These are phyloP conservation scores for Chitala chitala DNA, from an alignment of 2,113 vertebrate genomes.

Conservation along the genomic window DNA sequence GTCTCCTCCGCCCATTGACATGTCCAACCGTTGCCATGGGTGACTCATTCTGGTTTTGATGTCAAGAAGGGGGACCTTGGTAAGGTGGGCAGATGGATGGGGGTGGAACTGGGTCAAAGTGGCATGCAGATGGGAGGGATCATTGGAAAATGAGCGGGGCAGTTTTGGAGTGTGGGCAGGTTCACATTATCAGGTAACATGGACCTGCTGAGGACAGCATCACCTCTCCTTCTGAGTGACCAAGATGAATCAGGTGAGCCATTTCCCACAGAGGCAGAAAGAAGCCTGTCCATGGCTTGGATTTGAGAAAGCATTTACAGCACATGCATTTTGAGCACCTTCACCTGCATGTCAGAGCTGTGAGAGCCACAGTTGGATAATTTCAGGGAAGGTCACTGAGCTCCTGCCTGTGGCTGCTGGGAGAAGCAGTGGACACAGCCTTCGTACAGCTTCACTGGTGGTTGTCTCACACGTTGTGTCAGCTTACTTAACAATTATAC, in stretches of 20 bases:
- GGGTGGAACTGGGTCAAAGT: background rate
- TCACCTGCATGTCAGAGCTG: too few species aligned
- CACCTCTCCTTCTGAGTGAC: background rate
- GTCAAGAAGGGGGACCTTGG: slow-evolving; percentile 13
- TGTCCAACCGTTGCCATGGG: background rate
- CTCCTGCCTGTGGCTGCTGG: too few species aligned
- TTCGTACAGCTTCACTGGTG: background rate
- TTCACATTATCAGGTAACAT: background rate
- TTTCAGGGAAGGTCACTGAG: too few species aligned
- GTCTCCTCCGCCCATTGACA: slow-evolving; percentile 6
- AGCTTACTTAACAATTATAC: too few species aligned
- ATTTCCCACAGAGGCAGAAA: background rate
- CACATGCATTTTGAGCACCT: background rate
- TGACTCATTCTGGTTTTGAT: background rate
- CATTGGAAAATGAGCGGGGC: background rate
- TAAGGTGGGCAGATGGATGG: background rate
- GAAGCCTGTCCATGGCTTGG: too few species aligned
- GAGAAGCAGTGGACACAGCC: too few species aligned
- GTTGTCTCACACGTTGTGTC: too few species aligned
- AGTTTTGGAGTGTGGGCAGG: background rate
- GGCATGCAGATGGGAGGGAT: background rate
- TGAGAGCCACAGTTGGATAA: too few species aligned
- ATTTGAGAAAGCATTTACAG: background rate
- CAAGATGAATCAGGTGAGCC: background rate
- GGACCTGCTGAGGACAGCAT: background rate